Base-by-base conservation (phyloP, 2,797 vertebrate genomes). In the Tolypeutes matacus region DNA sequence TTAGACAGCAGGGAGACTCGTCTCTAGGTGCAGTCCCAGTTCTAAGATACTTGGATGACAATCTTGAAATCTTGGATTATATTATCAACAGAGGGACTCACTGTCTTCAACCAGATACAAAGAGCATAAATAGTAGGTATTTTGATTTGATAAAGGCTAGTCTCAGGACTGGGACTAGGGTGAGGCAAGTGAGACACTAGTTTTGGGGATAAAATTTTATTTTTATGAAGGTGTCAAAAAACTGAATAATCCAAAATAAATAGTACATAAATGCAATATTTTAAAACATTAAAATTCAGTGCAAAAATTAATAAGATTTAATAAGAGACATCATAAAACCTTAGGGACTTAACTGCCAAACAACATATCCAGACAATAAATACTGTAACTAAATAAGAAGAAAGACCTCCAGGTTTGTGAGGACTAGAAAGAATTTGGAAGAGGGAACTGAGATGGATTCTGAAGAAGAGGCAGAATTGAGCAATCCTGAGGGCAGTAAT, bases 251-350 rank as follows among this genome's bases (percentile, higher is more conserved):
- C 3, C 7, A 58, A 65, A 10, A 65, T 73, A 89, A 85, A 34
- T 36, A 76, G 21, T 21, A 72, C 46, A 78, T 96, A 64, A 56
- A 64, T 49, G 1, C 5, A 75, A 62, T 80, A 46, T 75, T 91
- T 56, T 62, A 39, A 76, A 81, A 72, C 77, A 70, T 42, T 7
- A 86, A 67, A 73, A 75, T 64, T 94, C 39, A 96, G 69, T 73
- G 14, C 15, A 83, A 87, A 91, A 49, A 18, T 20, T 56, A 56
- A 17, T 56, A 56, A 56, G 15, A 56, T 18, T 56, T 56, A 56
- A 46, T 49, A 62, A 49, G 3, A 76, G 39, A 72, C 42, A 86
- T 1, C 9, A 25, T 56, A 92, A 87, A 29, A 0, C 6, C 21
- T 67, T 56, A 73, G 31, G 3, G 9, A 64, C 25, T 8, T 88